phyloP scores from a whole-genome alignment of 2,113 vertebrate species.

The Neotoma lepida region DNA sequence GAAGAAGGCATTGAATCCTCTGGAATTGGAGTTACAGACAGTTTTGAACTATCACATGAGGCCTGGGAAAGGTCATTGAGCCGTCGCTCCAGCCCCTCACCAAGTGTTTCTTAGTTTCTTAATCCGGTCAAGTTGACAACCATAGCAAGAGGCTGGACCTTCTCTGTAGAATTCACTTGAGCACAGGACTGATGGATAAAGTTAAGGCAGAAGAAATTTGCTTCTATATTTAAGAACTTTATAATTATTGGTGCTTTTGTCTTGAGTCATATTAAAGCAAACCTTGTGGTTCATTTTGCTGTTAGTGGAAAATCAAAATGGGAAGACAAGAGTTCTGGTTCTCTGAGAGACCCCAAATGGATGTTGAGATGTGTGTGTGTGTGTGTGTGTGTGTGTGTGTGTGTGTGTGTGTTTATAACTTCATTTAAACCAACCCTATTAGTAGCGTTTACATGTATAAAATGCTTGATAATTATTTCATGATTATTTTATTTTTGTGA shows the following conservation, averaged over 20 bases:
- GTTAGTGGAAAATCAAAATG: slow-evolving; percentile 8
- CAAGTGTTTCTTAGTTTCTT: not conserved
- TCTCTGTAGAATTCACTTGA: not conserved
- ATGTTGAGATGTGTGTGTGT: not conserved
- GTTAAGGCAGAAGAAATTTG: not conserved
- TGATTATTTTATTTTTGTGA: slow-evolving; percentile 48
- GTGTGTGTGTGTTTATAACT: not conserved
- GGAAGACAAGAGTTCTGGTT: not conserved
- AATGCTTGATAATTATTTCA: not conserved
- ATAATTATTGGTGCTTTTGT: not conserved
- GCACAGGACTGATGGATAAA: not conserved
- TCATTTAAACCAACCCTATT: not conserved
- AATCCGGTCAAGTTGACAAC: not conserved
- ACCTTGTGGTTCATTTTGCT: not conserved
- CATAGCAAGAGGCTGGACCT: not conserved
- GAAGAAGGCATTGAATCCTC: not conserved
- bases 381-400: not conserved
- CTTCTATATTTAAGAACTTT: not conserved
- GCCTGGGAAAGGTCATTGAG: not conserved
- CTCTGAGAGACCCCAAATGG: not conserved
- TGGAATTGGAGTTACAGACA: not conserved
- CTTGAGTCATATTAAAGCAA: not conserved
- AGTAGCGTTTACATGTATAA: not conserved
- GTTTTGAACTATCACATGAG: not conserved
- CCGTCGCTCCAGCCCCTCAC: not conserved